Evolutionary conservation across 2,797 vertebrate species (phyloP), one percentile per base, ranked within the genome.

Genomic region (Lerista edwardsae): DNA sequence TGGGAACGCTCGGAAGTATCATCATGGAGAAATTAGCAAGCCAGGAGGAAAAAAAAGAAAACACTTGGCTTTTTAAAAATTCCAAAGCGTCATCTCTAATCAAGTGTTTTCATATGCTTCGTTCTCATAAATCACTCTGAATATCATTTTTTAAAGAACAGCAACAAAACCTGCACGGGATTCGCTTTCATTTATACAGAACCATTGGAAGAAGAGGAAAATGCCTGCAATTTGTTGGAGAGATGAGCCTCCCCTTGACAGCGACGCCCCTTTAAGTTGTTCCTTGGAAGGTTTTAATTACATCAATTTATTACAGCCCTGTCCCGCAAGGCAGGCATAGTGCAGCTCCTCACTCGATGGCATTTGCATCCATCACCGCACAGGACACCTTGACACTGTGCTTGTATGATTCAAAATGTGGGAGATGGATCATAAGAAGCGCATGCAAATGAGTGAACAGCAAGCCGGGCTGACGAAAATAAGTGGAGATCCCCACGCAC

Each of bases 401-500:
- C 86, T 72, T 62, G 83, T 86, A 89, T 90, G 86, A 6, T 57
- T 92, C 51, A 64, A 89, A 83, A 85, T 88, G 80, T 67, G 76
- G 87, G 81, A 41, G 80, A 87, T 91, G 92, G 92, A 90, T 92
- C 90, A 91, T 90, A 89, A 91, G 88, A 91, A 92, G 88, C 74
- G 77, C 91, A 92, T 93, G 91, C 89, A 93, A 93, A 94, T 93
- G 0, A 5, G 78, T 82, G 89, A 89, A 90, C 84, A 91, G 89
- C 80, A 83, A 78, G 10, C 47, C 79, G 90, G 90, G 88, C 87
- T 84, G 51, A 19, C 19, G 27, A 91, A 23, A 17, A 6, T 85
- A 92, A 89, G 81, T 80, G 39, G 83, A 91, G 88, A 91, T 89
- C 90, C 47, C 47, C 47, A 4, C 41, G 9, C 4, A 44, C 4